Evolutionary conservation across 2,113 vertebrate species (phyloP).

Genomic region (Chloroceryle aenea): DNA sequence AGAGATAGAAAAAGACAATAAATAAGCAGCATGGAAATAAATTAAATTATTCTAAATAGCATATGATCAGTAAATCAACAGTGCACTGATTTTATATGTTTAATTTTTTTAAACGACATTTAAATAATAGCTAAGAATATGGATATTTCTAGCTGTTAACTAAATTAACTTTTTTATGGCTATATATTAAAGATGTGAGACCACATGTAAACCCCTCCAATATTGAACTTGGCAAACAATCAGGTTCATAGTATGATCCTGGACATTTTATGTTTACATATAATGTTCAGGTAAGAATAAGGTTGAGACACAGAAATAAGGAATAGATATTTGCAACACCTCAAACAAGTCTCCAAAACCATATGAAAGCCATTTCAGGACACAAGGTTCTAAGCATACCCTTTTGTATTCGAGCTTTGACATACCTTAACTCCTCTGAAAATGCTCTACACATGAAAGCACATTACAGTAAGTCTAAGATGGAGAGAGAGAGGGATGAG

Average conservation of each 20-base stretch:
- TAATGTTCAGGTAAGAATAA: neutral
- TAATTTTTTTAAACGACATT: neutral
- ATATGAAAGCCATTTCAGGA: neutral
- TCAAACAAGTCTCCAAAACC: neutral
- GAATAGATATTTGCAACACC: neutral
- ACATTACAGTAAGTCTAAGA: neutral
- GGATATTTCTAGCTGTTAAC: neutral
- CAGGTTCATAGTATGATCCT: neutral
- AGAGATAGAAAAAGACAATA: neutral
- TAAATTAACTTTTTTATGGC: neutral
- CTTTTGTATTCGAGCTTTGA: neutral
- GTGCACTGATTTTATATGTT: neutral
- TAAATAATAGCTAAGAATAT: neutral
- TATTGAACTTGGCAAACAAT: neutral
- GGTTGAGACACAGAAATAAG: neutral
- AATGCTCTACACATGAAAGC: neutral
- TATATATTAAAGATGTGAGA: neutral
- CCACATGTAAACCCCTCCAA: neutral
- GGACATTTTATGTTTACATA: neutral
- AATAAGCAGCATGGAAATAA: neutral
- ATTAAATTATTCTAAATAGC: neutral
- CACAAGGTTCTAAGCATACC: neutral
- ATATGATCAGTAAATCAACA: neutral
- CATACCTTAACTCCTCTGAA: neutral
- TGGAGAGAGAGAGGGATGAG: neutral